Conservation (phyloP, 2,888 invertebrate genomes). For the Andrena camellia region DNA sequence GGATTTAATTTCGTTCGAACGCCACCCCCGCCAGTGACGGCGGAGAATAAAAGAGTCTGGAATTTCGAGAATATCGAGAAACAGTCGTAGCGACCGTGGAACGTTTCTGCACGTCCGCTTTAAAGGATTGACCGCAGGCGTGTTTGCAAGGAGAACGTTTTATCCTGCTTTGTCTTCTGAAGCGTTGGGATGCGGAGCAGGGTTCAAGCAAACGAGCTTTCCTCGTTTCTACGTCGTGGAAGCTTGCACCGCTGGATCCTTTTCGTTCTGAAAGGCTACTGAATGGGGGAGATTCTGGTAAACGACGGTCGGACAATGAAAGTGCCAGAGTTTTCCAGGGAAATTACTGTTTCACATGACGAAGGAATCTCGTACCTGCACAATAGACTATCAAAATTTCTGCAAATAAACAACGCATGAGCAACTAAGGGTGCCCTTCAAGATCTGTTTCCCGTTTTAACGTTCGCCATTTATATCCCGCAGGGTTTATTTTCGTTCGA, state of each 20-base stretch:
- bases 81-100: background rate
- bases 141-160: conserved; percentile 40
- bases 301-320: conserved; percentile 9
- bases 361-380: no score
- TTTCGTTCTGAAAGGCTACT: conserved; percentile 11
- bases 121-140: conserved; percentile 68
- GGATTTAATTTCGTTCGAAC: conserved; percentile 64
- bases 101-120: conserved; percentile 64
- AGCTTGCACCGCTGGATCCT: conserved; percentile 34
- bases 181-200: conserved; percentile 36
- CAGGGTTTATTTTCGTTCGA: background rate
- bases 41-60: conserved; percentile 47
- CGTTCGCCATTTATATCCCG: background rate
- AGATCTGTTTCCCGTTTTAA: background rate
- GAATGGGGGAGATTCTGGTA: conserved; percentile 9
- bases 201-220: conserved; percentile 53
- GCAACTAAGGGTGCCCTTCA: background rate
- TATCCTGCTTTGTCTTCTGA: conserved; percentile 58
- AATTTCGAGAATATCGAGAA: conserved; percentile 35
- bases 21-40: conserved; percentile 37
- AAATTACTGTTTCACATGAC: no score
- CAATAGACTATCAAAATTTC: no score
- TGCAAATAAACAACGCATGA: background rate
- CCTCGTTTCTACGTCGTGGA: conserved; percentile 30
- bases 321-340: background rate